Evolutionary conservation across 92 coral and sea anemone species (phyloP).

Genomic region (Parazoanthus atlanticus): DNA sequence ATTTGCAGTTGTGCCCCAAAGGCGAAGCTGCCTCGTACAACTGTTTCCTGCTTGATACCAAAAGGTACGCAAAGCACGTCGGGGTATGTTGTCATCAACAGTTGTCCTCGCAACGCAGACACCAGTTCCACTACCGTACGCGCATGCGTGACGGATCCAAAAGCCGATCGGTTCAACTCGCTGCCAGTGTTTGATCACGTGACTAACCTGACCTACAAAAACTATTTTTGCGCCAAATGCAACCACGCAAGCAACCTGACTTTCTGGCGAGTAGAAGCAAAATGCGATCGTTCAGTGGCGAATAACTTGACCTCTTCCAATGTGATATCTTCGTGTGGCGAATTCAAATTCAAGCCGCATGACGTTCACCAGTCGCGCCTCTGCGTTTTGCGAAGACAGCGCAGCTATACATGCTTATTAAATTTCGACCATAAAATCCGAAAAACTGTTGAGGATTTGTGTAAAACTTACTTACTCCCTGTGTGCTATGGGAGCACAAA

Average conservation of each 20-base stretch:
- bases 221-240: constrained; percentile 29
- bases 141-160: constrained; percentile 12
- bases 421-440: not conserved
- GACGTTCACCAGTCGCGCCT: not conserved
- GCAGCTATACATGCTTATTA: not conserved
- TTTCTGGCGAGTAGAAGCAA: constrained; percentile 26
- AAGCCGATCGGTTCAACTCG: not conserved
- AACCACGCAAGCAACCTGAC: constrained; percentile 14
- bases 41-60: not conserved
- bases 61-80: not conserved
- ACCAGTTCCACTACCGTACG: not conserved
- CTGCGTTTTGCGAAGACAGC: constrained; percentile 7
- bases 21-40: not conserved
- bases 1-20: not conserved
- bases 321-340: not conserved
- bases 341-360: not conserved
- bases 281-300: not conserved
- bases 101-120: not conserved
- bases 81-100: not conserved
- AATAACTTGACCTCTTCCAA: not conserved
- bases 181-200: constrained; percentile 29
- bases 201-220: constrained; percentile 3
- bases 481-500: not conserved
- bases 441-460: constrained; percentile 6
- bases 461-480: constrained; percentile 10